These are phyloP conservation scores for Charaxes varanes DNA, from an alignment of 1,140 invertebrate species.

Conservation along the genomic window DNA sequence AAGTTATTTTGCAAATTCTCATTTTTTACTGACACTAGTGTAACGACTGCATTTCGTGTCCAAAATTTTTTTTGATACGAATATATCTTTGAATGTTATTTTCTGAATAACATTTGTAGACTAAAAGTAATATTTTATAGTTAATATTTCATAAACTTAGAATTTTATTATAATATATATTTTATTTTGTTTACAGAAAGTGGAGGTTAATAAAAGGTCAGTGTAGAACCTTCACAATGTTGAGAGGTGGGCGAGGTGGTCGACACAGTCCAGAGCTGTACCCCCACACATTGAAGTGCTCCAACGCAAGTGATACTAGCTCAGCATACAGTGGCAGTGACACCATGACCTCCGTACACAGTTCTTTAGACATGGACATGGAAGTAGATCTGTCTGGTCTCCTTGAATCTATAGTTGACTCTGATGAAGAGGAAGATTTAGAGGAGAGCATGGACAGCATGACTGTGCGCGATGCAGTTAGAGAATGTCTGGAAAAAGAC, in stretches of 20 bases:
- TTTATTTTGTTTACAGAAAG: constrained; percentile 41
- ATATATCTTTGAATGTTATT: too few relatives aligned
- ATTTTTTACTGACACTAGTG: neutral
- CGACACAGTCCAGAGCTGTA: constrained; percentile 79
- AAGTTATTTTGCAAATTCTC: neutral
- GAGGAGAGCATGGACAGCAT: constrained; percentile 94
- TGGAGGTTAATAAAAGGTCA: constrained; percentile 37
- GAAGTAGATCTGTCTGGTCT: constrained; percentile 94
- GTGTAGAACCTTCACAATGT: constrained; percentile 68
- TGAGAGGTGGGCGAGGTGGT: constrained; percentile 72
- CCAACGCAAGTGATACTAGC: constrained; percentile 94
- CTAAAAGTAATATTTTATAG: too few relatives aligned
- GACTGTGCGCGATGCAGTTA: constrained; percentile 92
- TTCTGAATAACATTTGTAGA: too few relatives aligned
- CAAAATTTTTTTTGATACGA: too few relatives aligned
- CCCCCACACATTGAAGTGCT: constrained; percentile 90
- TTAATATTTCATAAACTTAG: too few relatives aligned
- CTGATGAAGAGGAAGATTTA: constrained; percentile 94
- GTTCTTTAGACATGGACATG: constrained; percentile 88
- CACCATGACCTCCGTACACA: constrained; percentile 94
- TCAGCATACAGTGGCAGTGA: constrained; percentile 96
- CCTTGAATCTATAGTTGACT: constrained; percentile 95
- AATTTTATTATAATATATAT: neutral
- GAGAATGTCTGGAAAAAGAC: constrained; percentile 98
- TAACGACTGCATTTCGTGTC: too few relatives aligned